phyloP scores from a whole-genome alignment of 2,113 vertebrate species.

The Eidolon helvum region DNA sequence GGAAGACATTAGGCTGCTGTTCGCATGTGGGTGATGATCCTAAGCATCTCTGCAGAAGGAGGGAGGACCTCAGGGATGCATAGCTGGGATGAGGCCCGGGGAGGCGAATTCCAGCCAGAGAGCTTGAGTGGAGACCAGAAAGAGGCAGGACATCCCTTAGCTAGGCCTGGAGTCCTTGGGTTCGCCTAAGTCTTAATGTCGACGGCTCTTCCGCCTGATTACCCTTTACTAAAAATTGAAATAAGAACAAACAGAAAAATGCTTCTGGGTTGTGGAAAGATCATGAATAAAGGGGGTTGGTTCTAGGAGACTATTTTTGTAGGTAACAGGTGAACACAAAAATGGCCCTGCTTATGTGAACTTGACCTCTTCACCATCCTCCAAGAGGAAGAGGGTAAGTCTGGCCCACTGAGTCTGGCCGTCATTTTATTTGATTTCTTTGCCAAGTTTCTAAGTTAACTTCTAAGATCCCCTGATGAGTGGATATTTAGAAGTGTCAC shows the following conservation, averaged over 20 bases:
- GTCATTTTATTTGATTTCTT: background rate
- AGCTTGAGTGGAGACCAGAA: background rate
- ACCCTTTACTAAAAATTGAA: background rate
- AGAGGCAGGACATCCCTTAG: background rate
- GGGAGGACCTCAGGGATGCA: background rate
- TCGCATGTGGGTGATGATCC: background rate
- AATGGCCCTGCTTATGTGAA: background rate
- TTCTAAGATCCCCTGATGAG: background rate
- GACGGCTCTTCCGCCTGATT: background rate
- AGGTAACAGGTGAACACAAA: background rate
- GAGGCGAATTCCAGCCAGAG: background rate
- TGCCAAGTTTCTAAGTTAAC: background rate
- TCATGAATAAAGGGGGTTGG: background rate
- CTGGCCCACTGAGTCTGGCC: background rate
- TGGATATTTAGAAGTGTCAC: background rate
- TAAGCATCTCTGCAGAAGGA: background rate
- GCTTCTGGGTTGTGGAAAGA: background rate
- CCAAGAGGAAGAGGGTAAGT: background rate
- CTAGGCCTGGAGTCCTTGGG: background rate
- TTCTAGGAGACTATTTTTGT: background rate
- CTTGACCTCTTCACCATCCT: background rate
- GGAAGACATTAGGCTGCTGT: background rate
- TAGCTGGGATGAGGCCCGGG: background rate
- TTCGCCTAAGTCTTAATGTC: background rate
- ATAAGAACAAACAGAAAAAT: background rate